Evolutionary conservation across 2,113 vertebrate species (phyloP).

Genomic region (Desmodus rotundus): DNA sequence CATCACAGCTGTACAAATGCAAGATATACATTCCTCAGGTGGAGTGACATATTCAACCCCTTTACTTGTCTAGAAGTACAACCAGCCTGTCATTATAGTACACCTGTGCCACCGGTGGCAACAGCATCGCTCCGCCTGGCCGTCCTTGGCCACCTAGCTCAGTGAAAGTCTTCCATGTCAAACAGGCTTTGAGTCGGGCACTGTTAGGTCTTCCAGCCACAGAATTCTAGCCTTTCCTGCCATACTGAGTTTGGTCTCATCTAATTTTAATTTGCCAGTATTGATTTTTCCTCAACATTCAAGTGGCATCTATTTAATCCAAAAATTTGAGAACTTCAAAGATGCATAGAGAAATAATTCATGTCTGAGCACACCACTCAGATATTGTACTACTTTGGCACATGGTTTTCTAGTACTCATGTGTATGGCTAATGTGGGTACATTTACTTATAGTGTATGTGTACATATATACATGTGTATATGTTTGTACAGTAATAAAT

Average conservation of each 20-base stretch:
- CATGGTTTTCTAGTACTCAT: neutral
- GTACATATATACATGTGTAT: neutral
- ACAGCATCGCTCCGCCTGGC: rapidly evolving
- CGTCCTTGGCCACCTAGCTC: rapidly evolving
- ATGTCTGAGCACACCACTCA: neutral
- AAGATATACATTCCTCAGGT: neutral
- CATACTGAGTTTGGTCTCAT: neutral
- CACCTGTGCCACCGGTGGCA: rapidly evolving
- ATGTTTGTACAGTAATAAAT: neutral
- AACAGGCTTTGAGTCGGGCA: neutral
- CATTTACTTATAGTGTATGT: neutral
- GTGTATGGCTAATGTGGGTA: neutral
- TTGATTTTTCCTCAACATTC: neutral
- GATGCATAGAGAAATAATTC: neutral
- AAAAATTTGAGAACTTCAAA: neutral
- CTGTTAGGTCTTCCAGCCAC: neutral
- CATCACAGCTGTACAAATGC: neutral
- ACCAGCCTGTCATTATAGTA: rapidly evolving
- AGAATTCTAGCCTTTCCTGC: neutral
- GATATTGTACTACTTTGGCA: neutral
- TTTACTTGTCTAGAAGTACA: neutral
- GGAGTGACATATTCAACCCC: neutral
- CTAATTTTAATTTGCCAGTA: neutral
- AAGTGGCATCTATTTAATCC: neutral
- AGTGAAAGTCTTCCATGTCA: neutral